Base-by-base conservation (phyloP, 2,797 vertebrate genomes). In the Carapus acus region DNA sequence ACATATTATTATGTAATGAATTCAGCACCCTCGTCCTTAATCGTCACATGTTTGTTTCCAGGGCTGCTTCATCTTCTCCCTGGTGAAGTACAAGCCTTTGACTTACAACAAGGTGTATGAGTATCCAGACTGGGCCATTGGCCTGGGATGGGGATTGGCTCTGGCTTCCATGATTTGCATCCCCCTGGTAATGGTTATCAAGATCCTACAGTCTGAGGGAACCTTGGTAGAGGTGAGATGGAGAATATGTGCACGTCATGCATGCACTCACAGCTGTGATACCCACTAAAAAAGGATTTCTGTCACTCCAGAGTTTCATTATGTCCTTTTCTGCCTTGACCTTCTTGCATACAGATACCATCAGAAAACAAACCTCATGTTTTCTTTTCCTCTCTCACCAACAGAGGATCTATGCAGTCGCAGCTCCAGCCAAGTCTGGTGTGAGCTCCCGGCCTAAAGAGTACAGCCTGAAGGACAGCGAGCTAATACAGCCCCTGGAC, bases 61-160 rank as follows among this genome's bases (percentile, higher is more conserved):
- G 96, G 92, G 92, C 61, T 97, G 94, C 84, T 98, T 98, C 62
- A 63, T 96, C 79, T 98, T 98, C 85, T 96, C 95, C 44, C 82
- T 98, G 75, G 94, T 91, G 78, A 97, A 94, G 83, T 98, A 96
- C 64, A 91, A 92, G 70, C 96, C 96, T 44, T 83, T 98, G 87
- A 98, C 90, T 58, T 98, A 98, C 77, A 98, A 98, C 84, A 98
- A 98, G 85, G 82, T 89, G 73, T 98, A 97, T 40, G 82, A 88
- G 38, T 98, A 96, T 75, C 96, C 96, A 6, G 87, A 90, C 43
- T 98, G 96, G 96, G 90, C 96, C 60, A 92, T 97, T 1, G 94
- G 96, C 58, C 63, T 98, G 52, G 96, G 95, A 62, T 98, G 95
- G 96, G 67, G 71, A 74, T 87, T 98, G 74, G 96, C 96, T 34